Conservation (phyloP, 2,797 vertebrate genomes). For the Sphenodon punctatus region DNA sequence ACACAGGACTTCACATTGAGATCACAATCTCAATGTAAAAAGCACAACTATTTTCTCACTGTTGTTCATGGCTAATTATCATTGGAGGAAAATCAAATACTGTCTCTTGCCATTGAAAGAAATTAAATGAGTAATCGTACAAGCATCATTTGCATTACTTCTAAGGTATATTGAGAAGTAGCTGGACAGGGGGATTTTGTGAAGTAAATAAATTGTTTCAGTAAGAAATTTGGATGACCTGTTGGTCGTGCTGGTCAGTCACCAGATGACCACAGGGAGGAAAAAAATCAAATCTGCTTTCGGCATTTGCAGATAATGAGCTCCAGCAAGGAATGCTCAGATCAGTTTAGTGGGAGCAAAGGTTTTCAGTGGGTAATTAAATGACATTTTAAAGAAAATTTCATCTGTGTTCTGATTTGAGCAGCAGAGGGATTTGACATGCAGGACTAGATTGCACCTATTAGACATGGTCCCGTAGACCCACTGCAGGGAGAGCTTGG, state of each 20-base stretch:
- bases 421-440: background rate
- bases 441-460: background rate
- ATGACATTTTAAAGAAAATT: too few species aligned
- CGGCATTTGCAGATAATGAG: background rate
- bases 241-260: background rate
- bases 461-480: background rate
- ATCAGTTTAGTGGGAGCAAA: background rate
- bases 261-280: background rate
- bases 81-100: background rate
- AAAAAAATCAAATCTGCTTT: too few species aligned
- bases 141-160: background rate
- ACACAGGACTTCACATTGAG: too few species aligned
- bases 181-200: background rate
- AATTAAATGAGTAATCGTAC: background rate
- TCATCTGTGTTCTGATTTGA: too few species aligned
- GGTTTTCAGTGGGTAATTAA: too few species aligned
- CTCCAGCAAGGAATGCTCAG: background rate
- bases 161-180: background rate
- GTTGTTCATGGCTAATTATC: background rate
- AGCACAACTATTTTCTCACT: background rate
- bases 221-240: background rate
- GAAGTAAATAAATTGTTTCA: background rate
- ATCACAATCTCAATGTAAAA: too few species aligned
- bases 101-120: background rate
- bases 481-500: background rate